Evolutionary conservation across 1,140 invertebrate genomes (phyloP).

Genomic region (Eufriesea mexicana): DNA sequence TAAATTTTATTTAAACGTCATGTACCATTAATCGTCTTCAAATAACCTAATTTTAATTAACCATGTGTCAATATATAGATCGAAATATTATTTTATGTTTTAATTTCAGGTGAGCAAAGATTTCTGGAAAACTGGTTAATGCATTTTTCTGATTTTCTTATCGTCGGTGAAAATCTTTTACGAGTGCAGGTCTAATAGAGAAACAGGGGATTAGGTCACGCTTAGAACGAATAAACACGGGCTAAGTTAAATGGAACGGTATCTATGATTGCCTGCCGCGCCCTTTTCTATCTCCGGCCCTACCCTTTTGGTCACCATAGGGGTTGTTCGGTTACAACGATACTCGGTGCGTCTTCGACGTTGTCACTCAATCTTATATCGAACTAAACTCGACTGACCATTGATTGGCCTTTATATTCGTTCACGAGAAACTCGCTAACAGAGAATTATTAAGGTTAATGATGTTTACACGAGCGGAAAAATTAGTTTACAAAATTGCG

Average conservation of each 20-base stretch:
- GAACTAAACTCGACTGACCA: not conserved
- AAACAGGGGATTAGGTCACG: slow-evolving; percentile 65
- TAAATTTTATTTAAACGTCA: too few species aligned
- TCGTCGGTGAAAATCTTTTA: slow-evolving; percentile 45
- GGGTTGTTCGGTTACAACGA: slow-evolving; percentile 54
- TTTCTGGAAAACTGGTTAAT: not conserved
- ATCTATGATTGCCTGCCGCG: slow-evolving; percentile 66
- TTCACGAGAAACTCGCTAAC: not conserved
- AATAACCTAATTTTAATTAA: too few species aligned
- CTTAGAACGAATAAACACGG: slow-evolving; percentile 66
- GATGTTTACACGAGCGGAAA: too few species aligned
- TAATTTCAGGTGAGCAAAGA: not conserved
- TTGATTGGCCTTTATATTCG: not conserved
- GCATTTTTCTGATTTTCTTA: slow-evolving; percentile 30
- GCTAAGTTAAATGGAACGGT: slow-evolving; percentile 72
- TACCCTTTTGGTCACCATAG: slow-evolving; percentile 65
- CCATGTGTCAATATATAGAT: not conserved
- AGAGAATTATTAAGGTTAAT: not conserved
- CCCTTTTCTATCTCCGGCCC: slow-evolving; percentile 68
- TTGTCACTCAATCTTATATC: slow-evolving; percentile 29
- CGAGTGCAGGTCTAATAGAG: slow-evolving; percentile 54
- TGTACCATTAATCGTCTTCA: too few species aligned
- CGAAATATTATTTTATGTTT: not conserved
- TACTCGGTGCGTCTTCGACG: slow-evolving; percentile 39
- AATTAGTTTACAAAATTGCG: too few species aligned